These are phyloP conservation scores for Pocillopora grandis DNA, from an alignment of 92 coral and sea anemone species.

Conservation along the genomic window DNA sequence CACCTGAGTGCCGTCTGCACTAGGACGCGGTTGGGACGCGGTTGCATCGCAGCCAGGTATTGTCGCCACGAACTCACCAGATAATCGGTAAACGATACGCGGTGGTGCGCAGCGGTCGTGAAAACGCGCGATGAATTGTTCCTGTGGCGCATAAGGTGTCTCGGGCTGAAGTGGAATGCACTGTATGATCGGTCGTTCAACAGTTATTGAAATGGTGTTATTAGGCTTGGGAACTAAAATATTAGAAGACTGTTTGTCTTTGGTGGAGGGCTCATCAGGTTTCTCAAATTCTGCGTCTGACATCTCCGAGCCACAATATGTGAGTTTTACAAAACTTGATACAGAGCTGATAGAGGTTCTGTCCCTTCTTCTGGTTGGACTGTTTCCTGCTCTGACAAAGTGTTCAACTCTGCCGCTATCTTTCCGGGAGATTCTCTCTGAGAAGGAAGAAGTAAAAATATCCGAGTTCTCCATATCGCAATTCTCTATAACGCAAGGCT, in stretches of 20 bases:
- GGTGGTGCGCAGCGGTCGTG: conserved; percentile 67
- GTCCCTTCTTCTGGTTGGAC: conserved; percentile 4
- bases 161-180: conserved; percentile 60
- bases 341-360: conserved; percentile 51
- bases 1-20: conserved; percentile 20
- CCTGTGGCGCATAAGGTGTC: conserved; percentile 94
- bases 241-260: conserved; percentile 33
- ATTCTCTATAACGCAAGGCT: conserved; percentile 19
- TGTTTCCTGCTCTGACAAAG: conserved; percentile 10
- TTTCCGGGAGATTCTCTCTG: background rate
- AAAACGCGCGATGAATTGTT: conserved; percentile 71
- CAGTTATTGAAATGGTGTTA: conserved; percentile 29
- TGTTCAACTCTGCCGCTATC: conserved; percentile 6
- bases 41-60: conserved; percentile 31
- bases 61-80: conserved; percentile 73
- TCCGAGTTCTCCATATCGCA: background rate
- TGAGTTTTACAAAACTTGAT: conserved; percentile 67
- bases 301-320: conserved; percentile 89
- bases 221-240: conserved; percentile 6
- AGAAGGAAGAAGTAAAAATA: background rate
- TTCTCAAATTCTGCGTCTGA: conserved; percentile 66
- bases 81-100: conserved; percentile 74
- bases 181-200: conserved; percentile 62
- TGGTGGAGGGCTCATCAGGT: conserved; percentile 28
- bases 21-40: conserved; percentile 9